Conservation (phyloP, 2,113 vertebrate species). For the Nesogale talazaci region DNA sequence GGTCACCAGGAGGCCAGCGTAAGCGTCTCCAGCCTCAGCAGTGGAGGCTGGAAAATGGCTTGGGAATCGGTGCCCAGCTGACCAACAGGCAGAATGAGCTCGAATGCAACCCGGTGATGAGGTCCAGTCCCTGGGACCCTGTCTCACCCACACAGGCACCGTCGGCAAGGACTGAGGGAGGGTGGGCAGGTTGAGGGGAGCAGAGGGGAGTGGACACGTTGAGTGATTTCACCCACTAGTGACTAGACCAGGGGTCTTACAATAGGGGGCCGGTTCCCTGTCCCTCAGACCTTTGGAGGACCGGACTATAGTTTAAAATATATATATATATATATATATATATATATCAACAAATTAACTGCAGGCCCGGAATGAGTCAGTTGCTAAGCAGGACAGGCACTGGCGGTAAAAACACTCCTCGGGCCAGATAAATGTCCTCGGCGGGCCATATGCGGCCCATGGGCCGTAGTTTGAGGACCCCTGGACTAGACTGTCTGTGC, state of each 20-base stretch:
- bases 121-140: constrained; percentile 23
- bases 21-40: background rate
- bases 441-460: no score
- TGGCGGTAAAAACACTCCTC: no score
- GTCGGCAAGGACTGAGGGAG: background rate
- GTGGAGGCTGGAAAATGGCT: background rate
- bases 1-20: background rate
- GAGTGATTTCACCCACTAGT: no score
- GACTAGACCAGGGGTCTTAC: background rate
- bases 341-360: no score
- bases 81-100: background rate
- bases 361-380: no score
- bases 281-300: no score
- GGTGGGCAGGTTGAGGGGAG: background rate
- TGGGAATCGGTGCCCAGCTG: background rate
- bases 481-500: background rate
- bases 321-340: no score
- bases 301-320: no score
- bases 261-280: no score
- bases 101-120: background rate
- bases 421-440: no score
- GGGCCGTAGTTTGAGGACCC: no score
- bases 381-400: no score
- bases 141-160: background rate
- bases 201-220: background rate